Percentiles rank a stretch among this genome's conserved stretches.
Conservation (phyloP, 2,888 invertebrate genomes). For the Mesoligia furuncula region DNA sequence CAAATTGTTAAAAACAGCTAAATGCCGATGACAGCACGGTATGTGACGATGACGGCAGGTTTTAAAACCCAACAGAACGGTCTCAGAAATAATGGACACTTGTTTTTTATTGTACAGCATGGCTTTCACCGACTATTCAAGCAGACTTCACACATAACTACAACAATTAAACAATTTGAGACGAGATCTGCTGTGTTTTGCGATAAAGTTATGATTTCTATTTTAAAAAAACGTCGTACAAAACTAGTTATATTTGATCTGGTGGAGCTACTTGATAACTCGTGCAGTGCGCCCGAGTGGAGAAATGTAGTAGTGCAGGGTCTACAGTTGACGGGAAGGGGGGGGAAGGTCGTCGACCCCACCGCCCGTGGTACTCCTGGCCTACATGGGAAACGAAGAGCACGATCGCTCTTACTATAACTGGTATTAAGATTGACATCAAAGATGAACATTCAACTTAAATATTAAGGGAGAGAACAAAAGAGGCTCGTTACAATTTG, state of each 20-base stretch:
- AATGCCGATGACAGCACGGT: not conserved
- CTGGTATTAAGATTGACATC: conserved; percentile 69
- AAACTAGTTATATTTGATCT: conserved; percentile 74
- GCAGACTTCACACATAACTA: conserved; percentile 73
- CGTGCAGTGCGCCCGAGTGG: conserved; percentile 77
- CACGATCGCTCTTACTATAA: conserved; percentile 68
- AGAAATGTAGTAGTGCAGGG: conserved; percentile 85
- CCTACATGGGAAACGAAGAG: conserved; percentile 79
- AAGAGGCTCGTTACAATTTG: conserved; percentile 49
- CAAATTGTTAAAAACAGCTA: conserved; percentile 34
- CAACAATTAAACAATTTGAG: conserved; percentile 70
- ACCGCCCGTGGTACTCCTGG: conserved; percentile 87
- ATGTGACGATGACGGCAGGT: conserved; percentile 33
- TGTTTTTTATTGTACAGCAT: conserved; percentile 62
- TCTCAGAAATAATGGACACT: conserved; percentile 61
- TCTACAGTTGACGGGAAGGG: conserved; percentile 72
- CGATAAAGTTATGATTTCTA: conserved; percentile 69
- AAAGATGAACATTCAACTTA: conserved; percentile 51
- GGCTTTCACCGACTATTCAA: conserved; percentile 75
- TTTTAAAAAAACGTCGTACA: conserved; percentile 65
- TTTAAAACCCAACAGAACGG: conserved; percentile 44
- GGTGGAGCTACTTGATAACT: conserved; percentile 70
- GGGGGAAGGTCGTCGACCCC: conserved; percentile 82
- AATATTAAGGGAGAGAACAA: conserved; percentile 47
- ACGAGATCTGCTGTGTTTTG: conserved; percentile 54